Percentiles rank a stretch among this genome's conserved stretches.
Evolutionary conservation across 2,797 vertebrate species (phyloP).

Genomic region (Hozukius guyotensis): DNA sequence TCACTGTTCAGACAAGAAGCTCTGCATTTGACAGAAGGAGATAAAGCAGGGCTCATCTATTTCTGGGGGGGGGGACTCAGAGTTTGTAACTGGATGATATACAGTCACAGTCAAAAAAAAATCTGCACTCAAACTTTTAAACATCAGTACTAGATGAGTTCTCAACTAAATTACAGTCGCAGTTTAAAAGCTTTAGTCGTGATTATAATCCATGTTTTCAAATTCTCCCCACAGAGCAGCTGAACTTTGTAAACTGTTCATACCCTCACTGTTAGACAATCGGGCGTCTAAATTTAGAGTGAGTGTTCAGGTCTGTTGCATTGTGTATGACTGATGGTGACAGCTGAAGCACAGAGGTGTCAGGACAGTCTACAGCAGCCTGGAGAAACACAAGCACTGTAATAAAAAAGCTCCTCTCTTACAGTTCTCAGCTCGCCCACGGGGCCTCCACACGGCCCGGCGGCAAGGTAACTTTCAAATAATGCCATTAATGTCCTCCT

Average conservation of each 20-base stretch:
- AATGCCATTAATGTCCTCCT: conserved; percentile 36
- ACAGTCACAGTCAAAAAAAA: neutral
- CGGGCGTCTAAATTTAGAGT: conserved; percentile 66
- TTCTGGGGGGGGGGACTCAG: neutral
- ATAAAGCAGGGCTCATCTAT: neutral
- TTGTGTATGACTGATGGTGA: conserved; percentile 69
- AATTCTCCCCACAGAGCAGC: neutral
- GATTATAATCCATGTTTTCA: neutral
- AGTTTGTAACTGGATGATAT: neutral
- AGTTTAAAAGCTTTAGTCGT: neutral
- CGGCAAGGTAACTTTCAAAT: conserved; percentile 66
- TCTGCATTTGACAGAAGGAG: neutral
- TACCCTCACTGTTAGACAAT: conserved; percentile 39
- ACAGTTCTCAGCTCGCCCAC: conserved; percentile 18
- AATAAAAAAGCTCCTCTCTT: neutral
- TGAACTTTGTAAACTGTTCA: conserved; percentile 25
- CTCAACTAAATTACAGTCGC: neutral
- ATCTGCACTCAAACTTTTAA: neutral
- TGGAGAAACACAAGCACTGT: conserved; percentile 20
- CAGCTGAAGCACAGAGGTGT: conserved; percentile 72
- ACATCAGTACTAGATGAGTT: neutral
- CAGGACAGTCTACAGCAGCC: conserved; percentile 43
- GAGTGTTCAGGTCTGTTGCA: conserved; percentile 54
- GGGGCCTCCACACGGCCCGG: conserved; percentile 29
- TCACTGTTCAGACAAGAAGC: neutral